Percentiles rank a stretch among this genome's conserved stretches.
Conservation (phyloP, 2,797 vertebrate genomes). For the Halcyon chelicuti region DNA sequence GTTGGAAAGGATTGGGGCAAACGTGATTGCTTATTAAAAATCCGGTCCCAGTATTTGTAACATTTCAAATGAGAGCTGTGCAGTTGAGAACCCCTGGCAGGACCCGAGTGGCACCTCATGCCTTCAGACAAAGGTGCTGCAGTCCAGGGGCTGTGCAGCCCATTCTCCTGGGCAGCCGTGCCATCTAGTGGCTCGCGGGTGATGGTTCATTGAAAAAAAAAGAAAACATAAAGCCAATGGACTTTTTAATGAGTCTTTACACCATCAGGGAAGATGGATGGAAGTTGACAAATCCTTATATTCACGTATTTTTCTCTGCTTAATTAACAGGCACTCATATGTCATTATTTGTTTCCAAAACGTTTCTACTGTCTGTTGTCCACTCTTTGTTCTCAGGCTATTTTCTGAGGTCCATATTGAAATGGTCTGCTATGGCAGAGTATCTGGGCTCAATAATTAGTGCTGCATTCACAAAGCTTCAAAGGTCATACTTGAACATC, state of each 20-base stretch:
- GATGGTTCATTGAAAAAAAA: background rate
- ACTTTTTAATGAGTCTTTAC: background rate
- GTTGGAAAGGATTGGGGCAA: background rate
- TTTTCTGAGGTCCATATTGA: background rate
- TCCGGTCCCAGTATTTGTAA: background rate
- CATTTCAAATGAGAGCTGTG: background rate
- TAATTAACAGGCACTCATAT: background rate
- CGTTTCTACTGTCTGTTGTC: background rate
- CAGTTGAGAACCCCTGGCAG: background rate
- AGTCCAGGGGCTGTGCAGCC: background rate
- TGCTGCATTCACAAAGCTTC: background rate
- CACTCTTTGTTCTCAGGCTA: background rate
- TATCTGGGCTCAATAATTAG: background rate
- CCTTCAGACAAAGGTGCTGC: background rate
- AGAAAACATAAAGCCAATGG: background rate
- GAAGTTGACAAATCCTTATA: background rate
- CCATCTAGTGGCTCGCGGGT: slow-evolving; percentile 59
- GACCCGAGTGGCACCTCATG: background rate
- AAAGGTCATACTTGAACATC: background rate
- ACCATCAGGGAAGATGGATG: background rate
- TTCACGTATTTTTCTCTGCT: background rate
- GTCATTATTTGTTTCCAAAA: background rate
- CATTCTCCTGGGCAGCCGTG: background rate
- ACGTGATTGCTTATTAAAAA: background rate
- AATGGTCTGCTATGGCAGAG: background rate